A percentile compares a stretch with the other conserved stretches of the same genome.
Conservation (phyloP, 2,888 invertebrate genomes). For the Drosophila paramelanica region DNA sequence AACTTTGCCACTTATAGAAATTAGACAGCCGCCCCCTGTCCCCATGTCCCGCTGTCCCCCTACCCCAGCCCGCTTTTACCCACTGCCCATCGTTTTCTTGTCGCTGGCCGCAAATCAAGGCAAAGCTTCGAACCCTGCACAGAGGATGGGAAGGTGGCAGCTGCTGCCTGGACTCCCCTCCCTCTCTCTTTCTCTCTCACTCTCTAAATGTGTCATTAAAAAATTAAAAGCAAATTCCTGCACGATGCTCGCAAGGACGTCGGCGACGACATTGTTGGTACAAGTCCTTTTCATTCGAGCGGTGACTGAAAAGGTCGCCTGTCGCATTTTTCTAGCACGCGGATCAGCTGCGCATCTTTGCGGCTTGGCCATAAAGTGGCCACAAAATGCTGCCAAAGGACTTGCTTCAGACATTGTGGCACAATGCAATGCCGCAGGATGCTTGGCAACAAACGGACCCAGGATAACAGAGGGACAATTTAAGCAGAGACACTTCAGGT, state of each 20-base stretch:
- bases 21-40: constrained; percentile 29
- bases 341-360: constrained; percentile 41
- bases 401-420: constrained; percentile 41
- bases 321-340: constrained; percentile 4
- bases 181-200: neutral
- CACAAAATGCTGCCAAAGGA: constrained; percentile 49
- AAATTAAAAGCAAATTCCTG: constrained; percentile 73
- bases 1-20: constrained; percentile 49
- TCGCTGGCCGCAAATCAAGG: constrained; percentile 55
- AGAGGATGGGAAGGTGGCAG: neutral
- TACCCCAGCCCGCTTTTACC: neutral
- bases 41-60: neutral
- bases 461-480: too few relatives aligned
- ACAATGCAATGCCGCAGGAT: constrained; percentile 43
- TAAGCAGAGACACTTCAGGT: neutral
- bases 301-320: constrained; percentile 40
- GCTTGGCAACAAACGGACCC: constrained; percentile 8
- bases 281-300: constrained; percentile 20
- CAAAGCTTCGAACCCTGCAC: constrained; percentile 16
- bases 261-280: constrained; percentile 37
- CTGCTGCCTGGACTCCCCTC: neutral
- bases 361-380: constrained; percentile 47
- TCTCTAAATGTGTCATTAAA: constrained; percentile 70
- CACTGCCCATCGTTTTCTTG: neutral
- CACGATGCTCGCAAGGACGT: constrained; percentile 19